Evolutionary conservation across 2,113 vertebrate genomes (phyloP).

Genomic region (Crotophaga sulcirostris): DNA sequence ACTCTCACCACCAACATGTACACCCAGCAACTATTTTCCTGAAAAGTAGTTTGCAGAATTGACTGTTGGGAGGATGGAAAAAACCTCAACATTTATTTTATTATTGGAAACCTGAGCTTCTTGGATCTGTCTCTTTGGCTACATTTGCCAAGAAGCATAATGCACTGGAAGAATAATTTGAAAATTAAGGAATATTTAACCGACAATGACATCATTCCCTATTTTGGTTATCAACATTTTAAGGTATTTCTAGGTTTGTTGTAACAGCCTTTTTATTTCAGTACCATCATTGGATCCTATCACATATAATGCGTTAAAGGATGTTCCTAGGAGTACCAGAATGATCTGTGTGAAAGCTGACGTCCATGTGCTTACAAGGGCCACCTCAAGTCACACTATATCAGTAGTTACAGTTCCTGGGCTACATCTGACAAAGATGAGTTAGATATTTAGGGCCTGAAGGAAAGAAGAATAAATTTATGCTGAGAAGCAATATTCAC

Average conservation of each 20-base stretch:
- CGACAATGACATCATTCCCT: not conserved
- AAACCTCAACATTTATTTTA: not conserved
- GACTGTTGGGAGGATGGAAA: not conserved
- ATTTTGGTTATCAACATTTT: not conserved
- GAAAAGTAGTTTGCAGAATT: not conserved
- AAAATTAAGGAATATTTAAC: slow-evolving; percentile 13
- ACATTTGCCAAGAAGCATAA: not conserved
- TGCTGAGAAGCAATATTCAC: not conserved
- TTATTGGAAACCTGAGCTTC: slow-evolving; percentile 1
- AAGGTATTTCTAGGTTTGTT: not conserved
- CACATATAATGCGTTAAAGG: too few species aligned
- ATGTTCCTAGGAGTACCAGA: not conserved
- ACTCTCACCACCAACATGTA: not conserved
- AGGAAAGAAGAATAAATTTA: not conserved
- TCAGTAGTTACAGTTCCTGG: not conserved
- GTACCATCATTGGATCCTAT: not conserved
- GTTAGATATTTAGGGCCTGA: not conserved
- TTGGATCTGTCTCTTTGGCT: not conserved
- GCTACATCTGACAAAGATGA: not conserved
- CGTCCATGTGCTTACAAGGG: not conserved
- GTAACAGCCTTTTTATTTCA: not conserved
- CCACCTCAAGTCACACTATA: not conserved
- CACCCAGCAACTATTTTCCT: not conserved
- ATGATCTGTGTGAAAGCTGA: not conserved
- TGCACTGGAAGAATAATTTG: slow-evolving; percentile 17